These are phyloP conservation scores for Rhyzopertha dominica DNA, from an alignment of 1,140 invertebrate species.

Conservation along the genomic window DNA sequence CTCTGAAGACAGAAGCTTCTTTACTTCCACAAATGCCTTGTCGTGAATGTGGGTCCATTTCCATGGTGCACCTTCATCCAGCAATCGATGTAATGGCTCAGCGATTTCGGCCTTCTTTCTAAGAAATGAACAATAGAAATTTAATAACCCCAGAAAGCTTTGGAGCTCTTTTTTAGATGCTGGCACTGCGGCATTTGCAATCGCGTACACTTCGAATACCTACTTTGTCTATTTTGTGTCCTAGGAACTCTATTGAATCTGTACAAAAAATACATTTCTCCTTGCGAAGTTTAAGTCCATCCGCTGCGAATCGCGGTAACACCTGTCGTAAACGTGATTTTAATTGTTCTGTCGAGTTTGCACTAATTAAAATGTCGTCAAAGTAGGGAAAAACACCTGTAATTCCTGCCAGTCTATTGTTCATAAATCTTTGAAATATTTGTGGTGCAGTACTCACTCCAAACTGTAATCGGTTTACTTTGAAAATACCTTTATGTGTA, in stretches of 20 bases:
- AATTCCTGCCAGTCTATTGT: slow-evolving; percentile 33
- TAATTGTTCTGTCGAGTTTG: slow-evolving; percentile 22
- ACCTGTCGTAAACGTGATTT: not conserved
- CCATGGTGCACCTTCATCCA: slow-evolving; percentile 28
- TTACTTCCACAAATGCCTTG: slow-evolving; percentile 32
- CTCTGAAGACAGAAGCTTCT: slow-evolving; percentile 36
- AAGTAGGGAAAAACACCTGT: slow-evolving; percentile 33
- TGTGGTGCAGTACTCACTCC: slow-evolving; percentile 20
- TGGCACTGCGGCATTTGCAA: slow-evolving; percentile 40
- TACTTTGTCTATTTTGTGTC: slow-evolving; percentile 31
- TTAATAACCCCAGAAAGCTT: slow-evolving; percentile 42
- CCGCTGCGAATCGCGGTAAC: slow-evolving; percentile 22
- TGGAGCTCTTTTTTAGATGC: slow-evolving; percentile 37
- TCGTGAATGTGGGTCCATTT: slow-evolving; percentile 32
- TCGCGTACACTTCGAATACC: slow-evolving; percentile 40
- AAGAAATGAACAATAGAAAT: slow-evolving; percentile 43
- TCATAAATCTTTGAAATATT: slow-evolving; percentile 45
- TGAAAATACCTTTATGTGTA: slow-evolving; percentile 16
- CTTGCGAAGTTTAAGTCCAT: slow-evolving; percentile 36
- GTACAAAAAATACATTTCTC: slow-evolving; percentile 41
- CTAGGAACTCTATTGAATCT: slow-evolving; percentile 35
- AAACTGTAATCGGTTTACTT: slow-evolving; percentile 20
- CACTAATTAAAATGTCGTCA: slow-evolving; percentile 41
- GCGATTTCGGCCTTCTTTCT: slow-evolving; percentile 29
- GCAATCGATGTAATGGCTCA: slow-evolving; percentile 28